Conservation (phyloP, 2,888 invertebrate genomes). For the Iselma pallidipennis region DNA sequence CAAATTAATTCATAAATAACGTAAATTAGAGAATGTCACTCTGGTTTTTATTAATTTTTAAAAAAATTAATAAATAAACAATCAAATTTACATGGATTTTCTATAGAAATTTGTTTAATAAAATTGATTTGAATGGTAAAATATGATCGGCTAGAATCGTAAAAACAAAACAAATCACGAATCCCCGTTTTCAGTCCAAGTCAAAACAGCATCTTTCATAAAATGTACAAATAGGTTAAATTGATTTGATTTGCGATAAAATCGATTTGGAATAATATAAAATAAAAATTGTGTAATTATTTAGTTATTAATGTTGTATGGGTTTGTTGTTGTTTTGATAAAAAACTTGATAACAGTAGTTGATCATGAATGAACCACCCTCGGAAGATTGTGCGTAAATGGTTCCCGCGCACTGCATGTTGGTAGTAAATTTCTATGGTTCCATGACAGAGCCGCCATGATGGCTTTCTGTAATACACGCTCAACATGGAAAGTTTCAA, state of each 20-base stretch:
- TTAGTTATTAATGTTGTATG: background rate
- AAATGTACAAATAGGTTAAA: constrained; percentile 2
- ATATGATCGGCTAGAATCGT: constrained; percentile 16
- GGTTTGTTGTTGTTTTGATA: constrained; percentile 4
- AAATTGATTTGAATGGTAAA: constrained; percentile 5
- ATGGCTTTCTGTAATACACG: constrained; percentile 79
- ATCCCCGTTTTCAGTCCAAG: constrained; percentile 7
- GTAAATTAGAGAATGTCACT: constrained; percentile 16
- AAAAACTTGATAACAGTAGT: constrained; percentile 18
- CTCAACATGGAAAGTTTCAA: constrained; percentile 73
- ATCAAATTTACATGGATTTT: background rate
- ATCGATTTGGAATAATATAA: background rate
- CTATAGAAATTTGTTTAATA: background rate
- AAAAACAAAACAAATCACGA: constrained; percentile 11
- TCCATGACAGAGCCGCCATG: constrained; percentile 72
- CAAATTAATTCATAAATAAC: background rate
- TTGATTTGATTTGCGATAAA: constrained; percentile 7
- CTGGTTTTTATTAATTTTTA: background rate
- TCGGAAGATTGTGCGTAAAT: constrained; percentile 59
- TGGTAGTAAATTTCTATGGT: constrained; percentile 67
- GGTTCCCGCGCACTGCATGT: constrained; percentile 73
- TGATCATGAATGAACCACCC: constrained; percentile 50
- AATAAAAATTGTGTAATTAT: background rate
- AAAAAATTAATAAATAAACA: background rate
- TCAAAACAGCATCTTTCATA: constrained; percentile 19